These are phyloP conservation scores for Acropora tenuis DNA, from an alignment of 64 coral and sea anemone species.

Conservation along the genomic window DNA sequence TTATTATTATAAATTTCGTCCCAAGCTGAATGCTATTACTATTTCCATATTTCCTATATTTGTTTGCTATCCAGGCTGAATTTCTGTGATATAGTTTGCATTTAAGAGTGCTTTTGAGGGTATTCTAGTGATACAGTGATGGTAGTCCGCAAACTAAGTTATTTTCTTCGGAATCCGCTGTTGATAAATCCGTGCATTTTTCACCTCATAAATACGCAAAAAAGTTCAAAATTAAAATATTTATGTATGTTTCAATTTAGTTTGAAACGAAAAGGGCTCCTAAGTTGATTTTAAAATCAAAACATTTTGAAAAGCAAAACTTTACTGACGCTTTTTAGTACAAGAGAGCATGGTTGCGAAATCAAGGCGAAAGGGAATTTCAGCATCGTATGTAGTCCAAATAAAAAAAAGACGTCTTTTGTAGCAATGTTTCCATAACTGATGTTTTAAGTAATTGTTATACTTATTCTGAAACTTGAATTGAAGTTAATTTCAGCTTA, in stretches of 20 bases:
- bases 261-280: background rate
- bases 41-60: background rate
- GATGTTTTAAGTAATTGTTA: no score
- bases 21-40: background rate
- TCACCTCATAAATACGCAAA: background rate
- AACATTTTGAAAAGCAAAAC: background rate
- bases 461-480: no score
- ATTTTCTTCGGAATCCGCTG: background rate
- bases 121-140: background rate
- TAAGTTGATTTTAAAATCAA: background rate
- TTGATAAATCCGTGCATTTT: background rate
- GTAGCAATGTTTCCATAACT: no score
- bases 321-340: no score
- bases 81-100: background rate
- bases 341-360: no score
- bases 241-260: conserved; percentile 24
- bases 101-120: background rate
- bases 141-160: background rate
- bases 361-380: no score
- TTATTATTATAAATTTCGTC: background rate
- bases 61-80: background rate
- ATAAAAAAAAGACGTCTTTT: no score
- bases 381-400: no score
- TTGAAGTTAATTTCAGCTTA: no score
- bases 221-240: conserved; percentile 25